Base-by-base conservation (phyloP, 2,113 vertebrate genomes). In the Struthidea cinerea region DNA sequence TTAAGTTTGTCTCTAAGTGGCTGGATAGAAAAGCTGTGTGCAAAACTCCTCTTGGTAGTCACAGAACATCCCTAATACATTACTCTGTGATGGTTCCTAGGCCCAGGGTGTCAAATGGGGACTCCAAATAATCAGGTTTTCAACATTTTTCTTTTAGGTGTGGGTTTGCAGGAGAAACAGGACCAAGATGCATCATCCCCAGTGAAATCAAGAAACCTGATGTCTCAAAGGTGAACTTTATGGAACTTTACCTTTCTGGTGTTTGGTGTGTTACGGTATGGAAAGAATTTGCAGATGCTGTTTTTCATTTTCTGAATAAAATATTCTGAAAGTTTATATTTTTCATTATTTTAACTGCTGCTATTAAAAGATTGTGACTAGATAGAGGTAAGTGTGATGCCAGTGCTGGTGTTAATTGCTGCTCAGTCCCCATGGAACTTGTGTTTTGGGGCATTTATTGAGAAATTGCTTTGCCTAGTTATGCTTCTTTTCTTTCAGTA, bases 111-210 rank as follows among this genome's bases (percentile, higher is more conserved):
- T 41, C 61, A 76, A 67, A 18, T 7, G 53, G 12, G 33, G 57
- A 7, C 37, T 61, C 69, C 5, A 28, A 16, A 61, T 41, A 1
- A 24, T 41, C 26, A 61, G 3, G 0, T 64, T 92, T 68, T 39
- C 32, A 50, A 20, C 3, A 0, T 90, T 82, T 82, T 60, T 65
- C 68, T 89, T 97, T 13, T 82, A 99, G 99, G 95, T 99, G 99
- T 97, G 99, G 99, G 84, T 99, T 99, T 98, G 99, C 99, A 89
- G 99, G 99, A 94, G 99, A 99, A 98, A 99, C 98, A 35, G 99
- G 99, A 84, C 99, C 99, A 74, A 99, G 99, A 95, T 99, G 99
- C 97, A 99, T 99, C 89, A 99, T 99, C 96, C 99, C 99, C 64
- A 99, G 99, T 96, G 99, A 99, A 97, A 99, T 99, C 90, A 98